A percentile compares a stretch with the other conserved stretches of the same genome.
phyloP scores from a whole-genome alignment of 2,888 invertebrate species.

The Chromoteleia sp. region DNA sequence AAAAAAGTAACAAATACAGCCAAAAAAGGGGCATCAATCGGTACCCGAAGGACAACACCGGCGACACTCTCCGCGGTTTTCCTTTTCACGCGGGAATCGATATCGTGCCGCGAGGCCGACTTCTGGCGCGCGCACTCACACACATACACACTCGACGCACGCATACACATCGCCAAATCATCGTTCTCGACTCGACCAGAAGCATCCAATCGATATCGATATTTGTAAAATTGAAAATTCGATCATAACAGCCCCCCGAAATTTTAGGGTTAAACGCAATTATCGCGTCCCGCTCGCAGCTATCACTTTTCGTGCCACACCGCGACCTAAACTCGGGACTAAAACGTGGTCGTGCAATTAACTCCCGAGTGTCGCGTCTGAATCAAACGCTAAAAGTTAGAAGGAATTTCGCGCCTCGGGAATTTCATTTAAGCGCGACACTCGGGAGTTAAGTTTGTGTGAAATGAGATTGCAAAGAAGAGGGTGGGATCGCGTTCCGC shows the following conservation, averaged over 20 bases:
- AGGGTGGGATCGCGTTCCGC: background rate
- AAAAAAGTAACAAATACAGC: slow-evolving; percentile 28
- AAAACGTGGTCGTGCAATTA: slow-evolving; percentile 4
- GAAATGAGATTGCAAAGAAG: slow-evolving; percentile 6
- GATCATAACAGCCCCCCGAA: background rate
- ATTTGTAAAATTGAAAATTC: slow-evolving; percentile 28
- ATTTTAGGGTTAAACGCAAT: slow-evolving; percentile 31
- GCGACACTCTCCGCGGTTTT: slow-evolving; percentile 68
- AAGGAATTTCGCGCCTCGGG: slow-evolving; percentile 1
- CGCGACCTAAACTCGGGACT: too few relatives aligned
- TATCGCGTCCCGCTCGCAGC: background rate
- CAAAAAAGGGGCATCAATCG: slow-evolving; percentile 65
- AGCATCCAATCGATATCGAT: slow-evolving; percentile 57
- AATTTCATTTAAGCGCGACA: slow-evolving; percentile 15
- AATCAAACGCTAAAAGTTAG: background rate
- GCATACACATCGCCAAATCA: slow-evolving; percentile 31
- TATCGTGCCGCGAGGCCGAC: slow-evolving; percentile 68
- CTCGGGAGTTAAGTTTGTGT: slow-evolving; percentile 32
- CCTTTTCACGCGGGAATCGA: slow-evolving; percentile 69
- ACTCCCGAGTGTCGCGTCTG: slow-evolving; percentile 15
- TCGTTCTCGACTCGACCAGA: slow-evolving; percentile 24
- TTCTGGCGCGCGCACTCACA: slow-evolving; percentile 62
- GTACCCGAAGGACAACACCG: slow-evolving; percentile 64
- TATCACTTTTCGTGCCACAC: slow-evolving; percentile 3
- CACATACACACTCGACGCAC: slow-evolving; percentile 17